Percentiles rank a stretch among this genome's conserved stretches.
phyloP scores from a whole-genome alignment of 2,797 vertebrate species.

The Nothura maculosa region DNA sequence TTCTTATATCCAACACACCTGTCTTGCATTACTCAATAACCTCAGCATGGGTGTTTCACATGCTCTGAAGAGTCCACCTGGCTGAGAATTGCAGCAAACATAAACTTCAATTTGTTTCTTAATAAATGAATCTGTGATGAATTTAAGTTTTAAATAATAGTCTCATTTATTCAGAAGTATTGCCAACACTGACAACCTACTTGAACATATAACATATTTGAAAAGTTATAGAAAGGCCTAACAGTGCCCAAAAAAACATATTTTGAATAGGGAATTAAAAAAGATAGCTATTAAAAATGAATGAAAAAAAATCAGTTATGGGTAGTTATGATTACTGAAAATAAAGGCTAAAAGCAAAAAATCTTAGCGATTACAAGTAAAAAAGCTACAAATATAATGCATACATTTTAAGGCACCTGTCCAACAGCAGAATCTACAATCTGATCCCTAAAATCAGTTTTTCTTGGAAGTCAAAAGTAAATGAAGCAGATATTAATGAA shows the following conservation, averaged over 20 bases:
- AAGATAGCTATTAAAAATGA: not conserved
- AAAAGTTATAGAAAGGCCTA: not conserved
- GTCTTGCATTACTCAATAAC: not conserved
- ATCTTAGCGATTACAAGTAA: not conserved
- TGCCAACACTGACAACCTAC: not conserved
- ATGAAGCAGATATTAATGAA: not conserved
- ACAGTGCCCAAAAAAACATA: not conserved
- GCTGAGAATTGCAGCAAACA: not conserved
- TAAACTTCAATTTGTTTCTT: not conserved
- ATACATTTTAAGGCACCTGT: not conserved
- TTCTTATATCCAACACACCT: not conserved
- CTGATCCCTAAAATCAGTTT: not conserved
- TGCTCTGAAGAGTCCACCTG: not conserved
- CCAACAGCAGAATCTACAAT: not conserved
- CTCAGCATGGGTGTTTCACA: not conserved
- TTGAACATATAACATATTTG: not conserved
- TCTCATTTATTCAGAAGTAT: not conserved
- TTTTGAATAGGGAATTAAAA: not conserved
- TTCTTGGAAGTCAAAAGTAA: not conserved
- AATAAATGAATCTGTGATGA: not conserved
- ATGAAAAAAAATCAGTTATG: not conserved
- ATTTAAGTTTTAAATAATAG: not conserved
- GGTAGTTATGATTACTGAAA: not conserved
- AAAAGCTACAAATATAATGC: not conserved
- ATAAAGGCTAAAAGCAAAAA: slow-evolving; percentile 2